Evolutionary conservation across 1,140 invertebrate genomes (phyloP).

Genomic region (Monochamus saltuarius): DNA sequence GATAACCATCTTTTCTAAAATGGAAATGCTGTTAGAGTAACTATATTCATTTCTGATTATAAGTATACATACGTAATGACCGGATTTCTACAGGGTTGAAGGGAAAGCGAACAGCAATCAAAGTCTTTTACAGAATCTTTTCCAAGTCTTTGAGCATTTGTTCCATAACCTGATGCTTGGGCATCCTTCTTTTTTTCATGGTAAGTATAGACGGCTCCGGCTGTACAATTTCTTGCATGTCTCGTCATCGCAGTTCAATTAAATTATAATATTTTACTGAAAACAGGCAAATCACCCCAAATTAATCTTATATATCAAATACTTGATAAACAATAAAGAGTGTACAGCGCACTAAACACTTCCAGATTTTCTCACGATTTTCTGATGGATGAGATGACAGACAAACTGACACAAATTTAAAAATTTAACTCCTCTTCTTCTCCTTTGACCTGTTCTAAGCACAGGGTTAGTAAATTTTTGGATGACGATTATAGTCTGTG

Average conservation of each 20-base stretch:
- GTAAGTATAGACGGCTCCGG: slow-evolving; percentile 97
- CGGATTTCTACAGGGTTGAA: slow-evolving; percentile 92
- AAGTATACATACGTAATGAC: slow-evolving; percentile 77
- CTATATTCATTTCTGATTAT: not conserved
- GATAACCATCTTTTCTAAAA: slow-evolving; percentile 84
- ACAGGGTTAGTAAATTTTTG: too few species aligned
- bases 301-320: too few species aligned
- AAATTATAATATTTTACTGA: too few species aligned
- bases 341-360: too few species aligned
- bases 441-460: too few species aligned
- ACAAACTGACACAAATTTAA: too few species aligned
- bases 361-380: too few species aligned
- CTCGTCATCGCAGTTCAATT: slow-evolving; percentile 72
- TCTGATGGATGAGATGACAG: too few species aligned
- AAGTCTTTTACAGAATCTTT: slow-evolving; percentile 98
- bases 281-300: too few species aligned
- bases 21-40: not conserved
- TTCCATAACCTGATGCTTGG: slow-evolving; percentile 86
- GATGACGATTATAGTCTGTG: too few species aligned
- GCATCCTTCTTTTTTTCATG: slow-evolving; percentile 98
- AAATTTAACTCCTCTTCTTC: too few species aligned
- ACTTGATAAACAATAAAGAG: too few species aligned
- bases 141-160: slow-evolving; percentile 79
- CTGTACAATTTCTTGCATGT: slow-evolving; percentile 97
- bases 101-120: slow-evolving; percentile 95